Conservation (phyloP, 37 sponge, comb jelly and placozoan genomes). For the Chondrosia reniformis region DNA sequence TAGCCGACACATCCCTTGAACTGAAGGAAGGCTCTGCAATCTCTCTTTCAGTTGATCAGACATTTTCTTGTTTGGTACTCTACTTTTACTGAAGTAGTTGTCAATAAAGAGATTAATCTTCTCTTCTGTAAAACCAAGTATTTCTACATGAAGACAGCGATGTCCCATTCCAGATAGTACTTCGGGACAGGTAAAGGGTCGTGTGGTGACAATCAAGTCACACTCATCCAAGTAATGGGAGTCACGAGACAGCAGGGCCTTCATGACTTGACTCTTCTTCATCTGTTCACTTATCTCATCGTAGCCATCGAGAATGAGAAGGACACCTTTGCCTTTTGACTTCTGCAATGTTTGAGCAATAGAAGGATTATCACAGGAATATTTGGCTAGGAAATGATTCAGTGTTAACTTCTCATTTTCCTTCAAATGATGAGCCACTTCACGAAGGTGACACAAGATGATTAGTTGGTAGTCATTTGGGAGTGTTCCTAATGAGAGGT, state of each 20-base stretch:
- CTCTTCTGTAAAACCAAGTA: constrained; percentile 7
- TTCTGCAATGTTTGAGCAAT: too few relatives aligned
- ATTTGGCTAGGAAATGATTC: neutral
- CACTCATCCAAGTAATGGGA: neutral
- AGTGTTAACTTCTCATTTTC: too few relatives aligned
- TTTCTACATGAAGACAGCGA: neutral
- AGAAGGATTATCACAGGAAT: too few relatives aligned
- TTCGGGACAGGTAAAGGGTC: constrained; percentile 2
- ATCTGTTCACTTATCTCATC: constrained; percentile 7
- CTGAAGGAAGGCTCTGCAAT: neutral
- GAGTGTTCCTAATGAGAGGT: neutral
- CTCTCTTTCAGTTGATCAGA: neutral
- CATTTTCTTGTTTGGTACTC: too few relatives aligned
- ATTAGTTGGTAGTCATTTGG: neutral
- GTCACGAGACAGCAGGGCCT: neutral
- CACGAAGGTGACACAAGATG: constrained; percentile 7
- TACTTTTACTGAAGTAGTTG: too few relatives aligned
- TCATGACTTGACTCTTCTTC: neutral
- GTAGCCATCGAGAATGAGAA: constrained; percentile 5
- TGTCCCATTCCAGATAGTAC: neutral
- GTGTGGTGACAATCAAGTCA: constrained; percentile 15
- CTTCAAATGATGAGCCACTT: neutral
- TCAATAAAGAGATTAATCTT: neutral
- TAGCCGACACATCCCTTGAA: constrained; percentile 2
- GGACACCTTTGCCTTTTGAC: neutral